These are phyloP conservation scores for Labrus mixtus DNA, from an alignment of 2,113 vertebrate species.

Conservation along the genomic window DNA sequence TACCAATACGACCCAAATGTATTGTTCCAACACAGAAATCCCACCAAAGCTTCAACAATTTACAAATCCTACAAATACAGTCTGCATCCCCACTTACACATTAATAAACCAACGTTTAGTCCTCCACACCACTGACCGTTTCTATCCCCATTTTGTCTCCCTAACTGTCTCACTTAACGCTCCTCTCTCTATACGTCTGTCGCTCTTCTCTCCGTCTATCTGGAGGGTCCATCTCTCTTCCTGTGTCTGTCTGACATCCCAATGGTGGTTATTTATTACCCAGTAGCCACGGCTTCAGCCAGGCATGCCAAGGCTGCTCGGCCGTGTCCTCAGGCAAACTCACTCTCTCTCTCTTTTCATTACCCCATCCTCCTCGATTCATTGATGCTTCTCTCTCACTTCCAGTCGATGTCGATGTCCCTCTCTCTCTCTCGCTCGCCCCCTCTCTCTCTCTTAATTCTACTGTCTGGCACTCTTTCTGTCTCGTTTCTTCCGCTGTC, in stretches of 20 bases:
- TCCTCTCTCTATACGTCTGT: not conserved
- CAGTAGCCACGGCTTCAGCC: slow-evolving; percentile 49
- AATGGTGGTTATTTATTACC: slow-evolving; percentile 55
- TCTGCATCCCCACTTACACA: too few species aligned
- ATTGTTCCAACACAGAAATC: too few species aligned
- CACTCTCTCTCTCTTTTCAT: slow-evolving; percentile 33
- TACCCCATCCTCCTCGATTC: slow-evolving; percentile 22
- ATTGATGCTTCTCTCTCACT: not conserved
- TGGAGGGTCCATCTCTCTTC: not conserved
- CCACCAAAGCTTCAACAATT: too few species aligned
- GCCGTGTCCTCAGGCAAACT: slow-evolving; percentile 56
- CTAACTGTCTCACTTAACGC: not conserved
- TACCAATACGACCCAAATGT: too few species aligned
- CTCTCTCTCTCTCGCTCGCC: not conserved
- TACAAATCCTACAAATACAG: too few species aligned
- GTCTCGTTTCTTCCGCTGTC: slow-evolving; percentile 32
- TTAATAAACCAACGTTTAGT: too few species aligned
- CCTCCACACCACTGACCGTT: not conserved
- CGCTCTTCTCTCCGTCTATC: not conserved
- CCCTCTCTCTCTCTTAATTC: not conserved
- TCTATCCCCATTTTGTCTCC: not conserved
- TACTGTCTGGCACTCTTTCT: slow-evolving; percentile 33
- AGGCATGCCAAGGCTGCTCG: slow-evolving; percentile 37
- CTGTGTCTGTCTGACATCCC: slow-evolving; percentile 38
- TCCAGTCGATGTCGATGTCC: not conserved